A percentile compares a stretch with the other conserved stretches of the same genome.
Conservation (phyloP, 2,888 invertebrate genomes). For the Agrochola macilenta region DNA sequence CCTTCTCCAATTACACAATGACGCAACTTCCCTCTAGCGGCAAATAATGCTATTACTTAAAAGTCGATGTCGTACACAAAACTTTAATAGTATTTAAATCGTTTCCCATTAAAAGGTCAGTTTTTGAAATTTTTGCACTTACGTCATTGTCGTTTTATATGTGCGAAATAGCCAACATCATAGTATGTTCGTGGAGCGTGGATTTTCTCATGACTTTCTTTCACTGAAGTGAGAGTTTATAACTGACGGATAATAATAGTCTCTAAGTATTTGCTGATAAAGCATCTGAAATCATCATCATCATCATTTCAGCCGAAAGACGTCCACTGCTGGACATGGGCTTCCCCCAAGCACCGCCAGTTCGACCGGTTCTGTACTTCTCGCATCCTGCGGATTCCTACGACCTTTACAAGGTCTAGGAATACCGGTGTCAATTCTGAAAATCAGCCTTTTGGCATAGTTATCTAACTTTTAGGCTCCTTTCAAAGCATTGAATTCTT, state of each 20-base stretch:
- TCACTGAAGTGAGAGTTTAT: conserved; percentile 10
- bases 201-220: conserved; percentile 27
- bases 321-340: background rate
- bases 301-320: background rate
- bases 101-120: no score
- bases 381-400: background rate
- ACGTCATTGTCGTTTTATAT: no score
- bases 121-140: no score
- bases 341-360: no score
- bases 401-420: background rate
- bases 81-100: no score
- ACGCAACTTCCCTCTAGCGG: no score
- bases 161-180: conserved; percentile 1
- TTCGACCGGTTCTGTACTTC: background rate
- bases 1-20: no score
- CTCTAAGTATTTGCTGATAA: background rate
- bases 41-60: no score
- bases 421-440: background rate
- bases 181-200: conserved; percentile 6
- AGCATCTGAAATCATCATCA: background rate
- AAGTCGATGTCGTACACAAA: no score
- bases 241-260: background rate
- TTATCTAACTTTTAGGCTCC: background rate
- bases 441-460: background rate
- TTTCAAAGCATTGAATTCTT: background rate